phyloP scores from a whole-genome alignment of 2,113 vertebrate species.

The Menura novaehollandiae region DNA sequence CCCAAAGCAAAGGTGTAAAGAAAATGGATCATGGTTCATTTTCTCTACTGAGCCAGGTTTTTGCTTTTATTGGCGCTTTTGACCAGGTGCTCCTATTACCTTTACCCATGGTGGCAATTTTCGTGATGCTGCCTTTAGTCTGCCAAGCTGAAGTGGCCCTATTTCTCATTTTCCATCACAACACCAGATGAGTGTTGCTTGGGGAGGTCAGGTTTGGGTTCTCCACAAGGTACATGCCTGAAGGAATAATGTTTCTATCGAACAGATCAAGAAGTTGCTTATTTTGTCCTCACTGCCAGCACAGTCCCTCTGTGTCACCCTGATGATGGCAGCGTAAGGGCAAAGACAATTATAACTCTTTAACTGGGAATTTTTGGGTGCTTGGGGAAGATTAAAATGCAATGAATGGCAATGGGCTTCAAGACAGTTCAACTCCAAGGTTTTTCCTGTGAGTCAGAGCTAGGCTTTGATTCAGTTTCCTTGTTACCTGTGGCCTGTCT shows the following conservation, averaged over 20 bases:
- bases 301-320: neutral
- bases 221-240: neutral
- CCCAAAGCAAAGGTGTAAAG: neutral
- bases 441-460: neutral
- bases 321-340: neutral
- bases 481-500: neutral
- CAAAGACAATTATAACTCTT: neutral
- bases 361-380: neutral
- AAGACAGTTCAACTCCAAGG: neutral
- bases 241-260: neutral
- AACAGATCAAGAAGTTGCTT: neutral
- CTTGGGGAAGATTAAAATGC: neutral
- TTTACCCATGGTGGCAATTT: neutral
- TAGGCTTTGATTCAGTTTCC: neutral
- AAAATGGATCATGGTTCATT: neutral
- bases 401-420: neutral
- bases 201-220: neutral
- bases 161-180: neutral
- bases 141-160: neutral
- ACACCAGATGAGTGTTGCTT: neutral
- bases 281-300: neutral
- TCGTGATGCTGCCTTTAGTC: neutral
- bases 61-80: neutral
- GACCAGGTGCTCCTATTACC: neutral
- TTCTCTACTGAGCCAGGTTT: neutral